Base-by-base conservation (phyloP, 2,888 invertebrate genomes). In the Eubasilissa splendida region DNA sequence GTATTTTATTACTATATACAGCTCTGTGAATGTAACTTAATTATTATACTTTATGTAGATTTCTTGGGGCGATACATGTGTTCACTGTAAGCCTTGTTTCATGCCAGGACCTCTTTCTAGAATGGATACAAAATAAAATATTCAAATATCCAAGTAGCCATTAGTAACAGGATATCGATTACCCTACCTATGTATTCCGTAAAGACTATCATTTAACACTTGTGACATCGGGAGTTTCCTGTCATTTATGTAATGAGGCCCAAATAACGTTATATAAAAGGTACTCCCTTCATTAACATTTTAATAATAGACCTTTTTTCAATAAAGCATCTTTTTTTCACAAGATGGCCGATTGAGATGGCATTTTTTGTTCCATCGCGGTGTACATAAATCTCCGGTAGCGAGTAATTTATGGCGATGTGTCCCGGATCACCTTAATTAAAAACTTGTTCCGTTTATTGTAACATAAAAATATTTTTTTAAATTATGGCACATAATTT, bases 381-480 rank as follows among this genome's bases (percentile, higher is more conserved):
- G 76, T 50, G 59, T n/a, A 76, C 81, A 81, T 83, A 82, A 83
- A 83, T 83, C 79, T 80, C 76, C 60, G 70, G 80, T 71, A 76
- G 81, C 83, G 71, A 58, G 71, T 80, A 79, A 83, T 83, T 83
- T 82, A 82, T 77, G 77, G 77, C 77, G 76, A 70, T 66, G 77
- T 70, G 77, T 70, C 54, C 53, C 75, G 70, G 80, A 81, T 77
- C 79, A 76, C 71, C 76, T 83, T 83, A 83, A 83, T 83, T 83
- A 83, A 82, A 83, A 83, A 83, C 80, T 82, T 82, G 83, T 82
- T 82, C 79, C 80, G 77, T 82, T 83, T 83, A 83, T 83, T 82
- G 82, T 83, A 74, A 79, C 83, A 82, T 77, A 81, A 78, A 79
- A 76, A 79, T 80, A 82, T 79, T 83, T 83, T 80, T 79, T 79